Evolutionary conservation across 2,888 invertebrate species (phyloP), one percentile per base, ranked within the genome.

Genomic region (Epiblema foenella): DNA sequence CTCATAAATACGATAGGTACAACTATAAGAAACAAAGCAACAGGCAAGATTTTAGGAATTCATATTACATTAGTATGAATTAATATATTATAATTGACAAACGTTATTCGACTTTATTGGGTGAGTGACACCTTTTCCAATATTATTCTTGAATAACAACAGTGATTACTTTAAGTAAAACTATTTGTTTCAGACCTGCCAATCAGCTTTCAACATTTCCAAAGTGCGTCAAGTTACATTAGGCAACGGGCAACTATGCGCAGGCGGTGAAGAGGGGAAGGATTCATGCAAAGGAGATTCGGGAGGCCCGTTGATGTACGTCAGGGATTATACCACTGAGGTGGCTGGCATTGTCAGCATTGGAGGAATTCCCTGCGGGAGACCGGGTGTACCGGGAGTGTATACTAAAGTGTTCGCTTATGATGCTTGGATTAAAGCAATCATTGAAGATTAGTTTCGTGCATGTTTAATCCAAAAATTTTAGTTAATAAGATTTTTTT

Each of bases 391-490:
- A 3, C 69, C 63, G 17, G 49, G 42, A 15, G 57, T 63, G 2
- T 69, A 63, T 17, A 63, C 69, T 1, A 69, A 69, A 15, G 49
- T 69, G 3, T 69, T 69, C 20, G 57, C 69, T 8, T 69, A 63
- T 12, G 17, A 63, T 37, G 24, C 54, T 7, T 69, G 69, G 69
- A 69, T 69, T 20, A 56, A 46, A 2, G 63, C 37, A 24, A 69
- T 57, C n/a, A 60, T 60, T 39, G 59, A 52, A 49, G 51, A 67
- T 10, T 67, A 59, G 49, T 12, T 0, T 12, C 37, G 24, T 17
- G 7, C 1, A 15, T 0, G 12, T 39, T 2, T 10, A 11, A 39
- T 39, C 10, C 11, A 5, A n/a, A n/a, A n/a, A n/a, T n/a, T n/a
- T n/a, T n/a, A n/a, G n/a, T n/a, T n/a, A n/a, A n/a, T n/a, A n/a